phyloP scores from a whole-genome alignment of 2,888 invertebrate genomes.

The Boloria euphrosyne region DNA sequence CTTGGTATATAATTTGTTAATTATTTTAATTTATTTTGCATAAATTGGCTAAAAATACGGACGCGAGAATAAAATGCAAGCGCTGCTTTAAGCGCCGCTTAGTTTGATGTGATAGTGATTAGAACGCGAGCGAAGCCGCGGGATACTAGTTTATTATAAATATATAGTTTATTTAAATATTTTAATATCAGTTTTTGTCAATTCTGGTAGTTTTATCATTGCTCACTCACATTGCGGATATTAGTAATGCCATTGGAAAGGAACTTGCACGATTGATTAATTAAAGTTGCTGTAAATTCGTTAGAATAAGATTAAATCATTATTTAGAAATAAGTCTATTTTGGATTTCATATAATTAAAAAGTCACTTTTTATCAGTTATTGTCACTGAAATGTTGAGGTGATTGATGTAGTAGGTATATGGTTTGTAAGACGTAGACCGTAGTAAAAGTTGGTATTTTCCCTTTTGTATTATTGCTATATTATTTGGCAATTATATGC shows the following conservation, averaged over 20 bases:
- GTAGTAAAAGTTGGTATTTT: neutral
- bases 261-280: constrained; percentile 24
- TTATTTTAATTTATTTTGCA: too few relatives aligned
- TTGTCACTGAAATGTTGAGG: constrained; percentile 60
- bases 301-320: constrained; percentile 22
- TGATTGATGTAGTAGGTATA: neutral
- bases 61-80: too few relatives aligned
- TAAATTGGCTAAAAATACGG: too few relatives aligned
- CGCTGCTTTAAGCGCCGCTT: too few relatives aligned
- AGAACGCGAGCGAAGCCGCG: too few relatives aligned
- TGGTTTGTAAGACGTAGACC: neutral
- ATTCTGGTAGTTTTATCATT: constrained; percentile 6
- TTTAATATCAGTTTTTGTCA: neutral
- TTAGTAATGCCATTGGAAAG: constrained; percentile 15
- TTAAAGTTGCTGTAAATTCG: constrained; percentile 26
- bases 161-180: neutral
- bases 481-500: too few relatives aligned
- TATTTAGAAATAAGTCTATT: constrained; percentile 35
- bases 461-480: too few relatives aligned
- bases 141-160: too few relatives aligned
- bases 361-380: constrained; percentile 51
- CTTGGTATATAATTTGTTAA: too few relatives aligned
- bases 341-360: constrained; percentile 34
- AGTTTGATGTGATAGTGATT: too few relatives aligned
- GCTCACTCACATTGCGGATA: constrained; percentile 28